Conservation (phyloP, 2,797 vertebrate genomes). For the Tachyglossus aculeatus region DNA sequence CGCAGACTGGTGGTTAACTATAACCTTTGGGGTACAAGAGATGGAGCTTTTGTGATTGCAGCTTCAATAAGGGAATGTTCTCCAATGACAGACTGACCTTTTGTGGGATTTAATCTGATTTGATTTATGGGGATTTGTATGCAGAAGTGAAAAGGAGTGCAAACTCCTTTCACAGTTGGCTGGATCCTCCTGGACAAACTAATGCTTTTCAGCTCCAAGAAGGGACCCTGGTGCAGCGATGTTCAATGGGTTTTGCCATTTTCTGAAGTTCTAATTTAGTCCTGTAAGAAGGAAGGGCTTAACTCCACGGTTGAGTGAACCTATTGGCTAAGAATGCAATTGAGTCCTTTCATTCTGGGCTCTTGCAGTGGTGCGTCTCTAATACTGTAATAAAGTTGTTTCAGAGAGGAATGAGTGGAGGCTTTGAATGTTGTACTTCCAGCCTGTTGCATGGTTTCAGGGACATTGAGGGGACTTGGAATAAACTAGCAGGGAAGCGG, state of each 20-base stretch:
- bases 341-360: not conserved
- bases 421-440: not conserved
- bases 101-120: conserved; percentile 10
- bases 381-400: not conserved
- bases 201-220: not conserved
- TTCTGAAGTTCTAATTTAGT: not conserved
- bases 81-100: not conserved
- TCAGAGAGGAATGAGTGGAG: not conserved
- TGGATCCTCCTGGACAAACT: not conserved
- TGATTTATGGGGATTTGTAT: conserved; percentile 35
- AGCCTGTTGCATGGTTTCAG: not conserved
- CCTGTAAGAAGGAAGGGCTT: not conserved
- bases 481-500: not conserved
- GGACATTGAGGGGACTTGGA: not conserved
- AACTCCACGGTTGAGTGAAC: not conserved
- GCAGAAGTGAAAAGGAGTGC: not conserved
- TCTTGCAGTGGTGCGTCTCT: not conserved
- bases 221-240: not conserved
- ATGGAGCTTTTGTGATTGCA: conserved; percentile 7
- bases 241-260: not conserved
- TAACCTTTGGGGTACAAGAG: not conserved
- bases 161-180: not conserved
- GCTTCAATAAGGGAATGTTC: not conserved
- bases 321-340: not conserved
- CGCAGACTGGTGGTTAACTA: not conserved